phyloP scores from a whole-genome alignment of 2,797 vertebrate species.

The Poeciliopsis infans region DNA sequence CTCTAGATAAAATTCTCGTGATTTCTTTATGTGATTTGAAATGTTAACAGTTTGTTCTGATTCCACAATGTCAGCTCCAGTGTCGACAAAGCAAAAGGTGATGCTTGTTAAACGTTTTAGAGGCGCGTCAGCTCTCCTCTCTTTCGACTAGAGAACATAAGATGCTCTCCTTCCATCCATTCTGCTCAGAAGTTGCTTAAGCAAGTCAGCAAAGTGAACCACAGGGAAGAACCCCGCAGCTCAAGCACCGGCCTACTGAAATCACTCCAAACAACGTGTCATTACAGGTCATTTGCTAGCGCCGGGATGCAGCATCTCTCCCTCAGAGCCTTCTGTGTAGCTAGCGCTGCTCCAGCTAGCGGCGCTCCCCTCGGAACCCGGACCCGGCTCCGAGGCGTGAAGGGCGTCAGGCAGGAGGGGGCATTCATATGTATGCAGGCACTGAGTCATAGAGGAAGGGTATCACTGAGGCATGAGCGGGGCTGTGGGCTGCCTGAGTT shows the following conservation, averaged over 20 bases:
- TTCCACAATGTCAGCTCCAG: not conserved
- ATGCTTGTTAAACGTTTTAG: not conserved
- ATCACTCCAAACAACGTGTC: conserved; percentile 56
- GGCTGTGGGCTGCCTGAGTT: conserved; percentile 64
- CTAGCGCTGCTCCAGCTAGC: conserved; percentile 47
- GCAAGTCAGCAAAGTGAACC: conserved; percentile 40
- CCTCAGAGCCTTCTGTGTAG: conserved; percentile 9
- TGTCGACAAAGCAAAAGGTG: not conserved
- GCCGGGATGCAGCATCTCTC: conserved; percentile 25
- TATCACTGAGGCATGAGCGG: conserved; percentile 71
- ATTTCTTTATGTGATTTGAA: not conserved
- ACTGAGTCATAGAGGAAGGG: conserved; percentile 68
- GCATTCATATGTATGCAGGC: conserved; percentile 77
- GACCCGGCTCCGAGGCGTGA: conserved; percentile 66
- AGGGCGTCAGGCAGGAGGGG: conserved; percentile 66
- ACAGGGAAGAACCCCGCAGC: conserved; percentile 42
- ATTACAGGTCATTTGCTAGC: conserved; percentile 53
- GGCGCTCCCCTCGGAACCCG: conserved; percentile 53
- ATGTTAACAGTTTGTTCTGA: not conserved
- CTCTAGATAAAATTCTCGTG: not conserved
- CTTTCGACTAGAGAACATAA: conserved; percentile 33
- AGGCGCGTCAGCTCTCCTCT: conserved; percentile 33
- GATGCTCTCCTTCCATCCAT: not conserved
- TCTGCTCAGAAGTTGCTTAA: conserved; percentile 28
- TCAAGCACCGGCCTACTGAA: conserved; percentile 54